A percentile compares a stretch with the other conserved stretches of the same genome.
Conservation (phyloP, 2,888 invertebrate genomes). For the Lepidonotus clava region DNA sequence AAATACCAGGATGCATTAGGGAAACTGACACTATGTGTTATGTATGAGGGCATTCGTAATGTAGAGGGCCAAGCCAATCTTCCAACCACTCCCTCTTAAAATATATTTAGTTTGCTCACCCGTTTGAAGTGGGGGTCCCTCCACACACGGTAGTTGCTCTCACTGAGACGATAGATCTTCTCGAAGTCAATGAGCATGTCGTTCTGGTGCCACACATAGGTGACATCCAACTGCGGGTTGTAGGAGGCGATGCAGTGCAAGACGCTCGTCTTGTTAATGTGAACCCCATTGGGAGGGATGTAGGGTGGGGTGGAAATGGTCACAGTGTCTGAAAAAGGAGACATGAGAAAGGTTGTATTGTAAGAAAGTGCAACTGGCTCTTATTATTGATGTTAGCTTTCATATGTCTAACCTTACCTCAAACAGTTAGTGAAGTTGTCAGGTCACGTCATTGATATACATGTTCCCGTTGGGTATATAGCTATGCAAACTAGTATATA, state of each 20-base stretch:
- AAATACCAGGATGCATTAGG: too few relatives aligned
- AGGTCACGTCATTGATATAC: too few relatives aligned
- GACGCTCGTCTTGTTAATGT: slow-evolving; percentile 76
- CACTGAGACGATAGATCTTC: slow-evolving; percentile 62
- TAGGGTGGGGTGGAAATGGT: slow-evolving; percentile 60
- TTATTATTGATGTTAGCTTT: too few relatives aligned
- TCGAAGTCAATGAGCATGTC: slow-evolving; percentile 82
- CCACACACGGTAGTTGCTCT: slow-evolving; percentile 63
- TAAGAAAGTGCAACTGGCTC: too few relatives aligned
- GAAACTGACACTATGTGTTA: too few relatives aligned
- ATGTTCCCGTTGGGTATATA: neutral
- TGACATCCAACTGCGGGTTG: slow-evolving; percentile 92
- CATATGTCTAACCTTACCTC: too few relatives aligned
- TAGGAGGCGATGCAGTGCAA: slow-evolving; percentile 92
- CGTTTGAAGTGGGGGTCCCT: slow-evolving; percentile 68
- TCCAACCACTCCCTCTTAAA: too few relatives aligned
- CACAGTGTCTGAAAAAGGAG: slow-evolving; percentile 60
- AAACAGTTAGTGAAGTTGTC: too few relatives aligned
- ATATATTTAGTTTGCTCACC: too few relatives aligned
- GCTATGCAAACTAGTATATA: neutral
- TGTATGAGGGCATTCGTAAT: too few relatives aligned
- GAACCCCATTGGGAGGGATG: slow-evolving; percentile 58
- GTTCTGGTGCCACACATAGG: slow-evolving; percentile 93
- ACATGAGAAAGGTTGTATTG: too few relatives aligned
- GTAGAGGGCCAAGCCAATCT: slow-evolving; percentile 65